Percentiles rank a stretch among this genome's conserved stretches.
phyloP scores from a whole-genome alignment of 2,888 invertebrate genomes.

The Amblyjoppa proteus region DNA sequence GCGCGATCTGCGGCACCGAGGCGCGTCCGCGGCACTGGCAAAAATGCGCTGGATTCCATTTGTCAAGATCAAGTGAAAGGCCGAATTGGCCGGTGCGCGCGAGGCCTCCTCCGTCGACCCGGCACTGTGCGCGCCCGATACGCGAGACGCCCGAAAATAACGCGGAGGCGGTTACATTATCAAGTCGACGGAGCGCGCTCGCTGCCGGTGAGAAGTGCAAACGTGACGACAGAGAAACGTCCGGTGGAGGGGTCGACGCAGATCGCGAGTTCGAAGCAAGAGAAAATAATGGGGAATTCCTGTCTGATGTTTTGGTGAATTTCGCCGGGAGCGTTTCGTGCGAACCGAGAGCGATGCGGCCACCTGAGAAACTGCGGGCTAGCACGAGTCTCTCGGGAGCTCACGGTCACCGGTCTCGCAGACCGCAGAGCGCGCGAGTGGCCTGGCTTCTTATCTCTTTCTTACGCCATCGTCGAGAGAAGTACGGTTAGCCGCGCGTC shows the following conservation, averaged over 20 bases:
- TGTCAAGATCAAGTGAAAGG: conserved; percentile 76
- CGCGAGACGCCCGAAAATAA: conserved; percentile 67
- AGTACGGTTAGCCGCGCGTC: conserved; percentile 46
- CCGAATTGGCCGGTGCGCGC: conserved; percentile 62
- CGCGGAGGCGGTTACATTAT: conserved; percentile 40
- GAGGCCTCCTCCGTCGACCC: conserved; percentile 61
- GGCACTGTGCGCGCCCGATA: conserved; percentile 33
- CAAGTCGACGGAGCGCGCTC: neutral
- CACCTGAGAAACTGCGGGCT: conserved; percentile 30
- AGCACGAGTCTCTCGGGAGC: conserved; percentile 15
- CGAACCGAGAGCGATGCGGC: conserved; percentile 7
- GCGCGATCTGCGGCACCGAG: neutral
- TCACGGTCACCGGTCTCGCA: conserved; percentile 15
- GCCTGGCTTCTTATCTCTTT: conserved; percentile 41
- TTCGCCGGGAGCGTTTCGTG: neutral
- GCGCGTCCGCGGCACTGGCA: conserved; percentile 49
- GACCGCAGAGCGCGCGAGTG: neutral
- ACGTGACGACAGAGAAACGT: neutral
- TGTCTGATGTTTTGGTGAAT: neutral
- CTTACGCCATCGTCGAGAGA: conserved; percentile 43
- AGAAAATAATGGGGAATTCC: conserved; percentile 16
- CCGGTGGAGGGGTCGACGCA: neutral
- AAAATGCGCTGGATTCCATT: conserved; percentile 63
- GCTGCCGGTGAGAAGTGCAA: neutral
- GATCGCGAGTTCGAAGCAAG: neutral